Evolutionary conservation across 2,888 invertebrate genomes (phyloP).

Genomic region (Rhogogaster chlorosoma): DNA sequence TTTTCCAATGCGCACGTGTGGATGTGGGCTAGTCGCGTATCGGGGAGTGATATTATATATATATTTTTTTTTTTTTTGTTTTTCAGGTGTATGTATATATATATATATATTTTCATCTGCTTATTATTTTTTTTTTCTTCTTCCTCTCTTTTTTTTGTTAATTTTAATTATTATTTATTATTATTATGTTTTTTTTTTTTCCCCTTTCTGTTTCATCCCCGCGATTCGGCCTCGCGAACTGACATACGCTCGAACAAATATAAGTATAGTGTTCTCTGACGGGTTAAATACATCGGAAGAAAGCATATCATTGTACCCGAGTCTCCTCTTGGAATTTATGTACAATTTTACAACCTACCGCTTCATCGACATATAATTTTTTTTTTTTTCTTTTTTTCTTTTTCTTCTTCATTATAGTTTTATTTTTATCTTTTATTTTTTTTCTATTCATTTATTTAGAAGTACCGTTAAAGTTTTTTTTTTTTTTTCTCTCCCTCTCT

Average conservation of each 20-base stretch:
- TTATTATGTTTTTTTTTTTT: background rate
- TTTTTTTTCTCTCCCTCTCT: too few relatives aligned
- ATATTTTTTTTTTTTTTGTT: constrained; percentile 56
- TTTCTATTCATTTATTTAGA: background rate
- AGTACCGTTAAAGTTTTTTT: too few relatives aligned
- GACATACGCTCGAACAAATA: constrained; percentile 49
- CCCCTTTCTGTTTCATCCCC: background rate
- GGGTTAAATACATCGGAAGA: constrained; percentile 29
- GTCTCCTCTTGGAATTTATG: constrained; percentile 81
- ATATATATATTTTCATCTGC: background rate
- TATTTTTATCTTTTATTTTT: background rate
- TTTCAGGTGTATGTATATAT: constrained; percentile 48
- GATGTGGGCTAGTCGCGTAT: constrained; percentile 14
- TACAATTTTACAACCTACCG: constrained; percentile 81
- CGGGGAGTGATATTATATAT: constrained; percentile 22
- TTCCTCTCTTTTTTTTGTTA: constrained; percentile 46
- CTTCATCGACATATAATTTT: constrained; percentile 77
- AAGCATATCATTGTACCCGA: constrained; percentile 67
- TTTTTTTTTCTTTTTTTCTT: constrained; percentile 51
- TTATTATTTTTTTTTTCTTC: constrained; percentile 11
- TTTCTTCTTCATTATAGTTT: constrained; percentile 45
- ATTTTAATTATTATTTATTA: constrained; percentile 40
- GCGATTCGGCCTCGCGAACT: background rate
- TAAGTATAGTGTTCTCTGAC: constrained; percentile 18
- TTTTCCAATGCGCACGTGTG: constrained; percentile 32